Evolutionary conservation across 2,888 invertebrate genomes (phyloP).

Genomic region (Oegoconia quadripuncta): DNA sequence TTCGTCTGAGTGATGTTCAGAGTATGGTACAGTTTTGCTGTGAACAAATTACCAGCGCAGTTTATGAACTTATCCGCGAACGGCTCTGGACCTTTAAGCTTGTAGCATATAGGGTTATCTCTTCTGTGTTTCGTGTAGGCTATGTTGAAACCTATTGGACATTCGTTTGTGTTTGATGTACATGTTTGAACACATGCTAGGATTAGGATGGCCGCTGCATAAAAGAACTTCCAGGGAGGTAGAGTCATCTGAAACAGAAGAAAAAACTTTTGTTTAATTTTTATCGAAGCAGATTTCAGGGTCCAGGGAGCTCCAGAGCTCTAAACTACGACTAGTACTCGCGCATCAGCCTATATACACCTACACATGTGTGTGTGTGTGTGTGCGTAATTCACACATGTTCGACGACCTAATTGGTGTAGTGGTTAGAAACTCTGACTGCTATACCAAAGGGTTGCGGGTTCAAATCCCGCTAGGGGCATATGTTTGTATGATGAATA

Average conservation of each 20-base stretch:
- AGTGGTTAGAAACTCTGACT: too few relatives aligned
- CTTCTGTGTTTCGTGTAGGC: constrained; percentile 32
- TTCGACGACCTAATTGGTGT: too few relatives aligned
- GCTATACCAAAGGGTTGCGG: too few relatives aligned
- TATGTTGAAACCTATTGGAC: constrained; percentile 60
- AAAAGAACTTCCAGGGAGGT: constrained; percentile 27
- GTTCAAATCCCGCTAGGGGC: too few relatives aligned
- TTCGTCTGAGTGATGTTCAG: constrained; percentile 42
- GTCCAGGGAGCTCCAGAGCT: not conserved
- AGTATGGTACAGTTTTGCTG: constrained; percentile 40
- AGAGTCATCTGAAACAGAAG: constrained; percentile 47
- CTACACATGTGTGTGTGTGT: too few relatives aligned
- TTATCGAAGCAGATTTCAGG: not conserved
- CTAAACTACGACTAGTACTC: not conserved
- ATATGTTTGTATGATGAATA: too few relatives aligned
- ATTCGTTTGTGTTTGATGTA: constrained; percentile 26
- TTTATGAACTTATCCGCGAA: constrained; percentile 53
- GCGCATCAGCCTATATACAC: too few relatives aligned
- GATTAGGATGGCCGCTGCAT: constrained; percentile 26
- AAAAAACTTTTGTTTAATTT: not conserved
- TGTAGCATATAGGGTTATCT: constrained; percentile 46
- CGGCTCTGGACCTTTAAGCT: constrained; percentile 58
- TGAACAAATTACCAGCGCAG: constrained; percentile 60
- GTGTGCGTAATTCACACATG: too few relatives aligned
- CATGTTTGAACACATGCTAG: constrained; percentile 29